Evolutionary conservation across 2,797 vertebrate species (phyloP).

Genomic region (Tauraco hartlaubi): DNA sequence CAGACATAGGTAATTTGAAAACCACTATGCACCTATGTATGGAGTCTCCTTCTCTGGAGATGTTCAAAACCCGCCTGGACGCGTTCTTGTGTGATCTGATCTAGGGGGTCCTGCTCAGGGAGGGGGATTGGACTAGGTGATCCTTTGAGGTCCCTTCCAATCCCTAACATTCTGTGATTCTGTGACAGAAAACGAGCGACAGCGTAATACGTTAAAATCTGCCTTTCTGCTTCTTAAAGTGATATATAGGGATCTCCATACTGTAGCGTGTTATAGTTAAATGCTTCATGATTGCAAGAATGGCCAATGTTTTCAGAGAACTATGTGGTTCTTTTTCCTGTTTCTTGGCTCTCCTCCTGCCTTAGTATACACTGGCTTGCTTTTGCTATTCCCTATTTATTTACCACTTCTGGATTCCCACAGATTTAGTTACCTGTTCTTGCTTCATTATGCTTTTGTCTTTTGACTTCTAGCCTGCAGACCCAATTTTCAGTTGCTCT

Average conservation of each 20-base stretch:
- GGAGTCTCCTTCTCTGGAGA: too few relatives aligned
- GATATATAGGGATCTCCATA: not conserved
- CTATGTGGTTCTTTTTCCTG: accelerated
- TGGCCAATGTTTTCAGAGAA: not conserved
- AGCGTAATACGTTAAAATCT: not conserved
- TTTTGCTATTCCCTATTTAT: not conserved
- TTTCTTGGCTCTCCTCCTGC: not conserved
- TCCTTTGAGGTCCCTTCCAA: too few relatives aligned
- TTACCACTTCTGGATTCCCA: not conserved
- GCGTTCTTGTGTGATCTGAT: too few relatives aligned
- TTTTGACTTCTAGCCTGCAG: not conserved
- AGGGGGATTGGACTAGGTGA: too few relatives aligned
- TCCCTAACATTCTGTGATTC: too few relatives aligned
- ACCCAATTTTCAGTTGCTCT: not conserved
- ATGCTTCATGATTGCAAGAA: not conserved
- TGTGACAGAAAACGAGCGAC: not conserved
- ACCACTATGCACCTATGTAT: not conserved
- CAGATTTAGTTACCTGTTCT: not conserved
- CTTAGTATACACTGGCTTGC: not conserved
- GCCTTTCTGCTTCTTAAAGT: not conserved
- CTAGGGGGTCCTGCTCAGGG: too few relatives aligned
- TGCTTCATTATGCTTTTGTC: not conserved
- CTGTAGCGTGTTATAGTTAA: not conserved
- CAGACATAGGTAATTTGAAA: not conserved
- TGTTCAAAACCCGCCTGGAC: too few relatives aligned